Evolutionary conservation across 2,113 vertebrate species (phyloP), one percentile per base, ranked within the genome.

Genomic region (Podilymbus podiceps): DNA sequence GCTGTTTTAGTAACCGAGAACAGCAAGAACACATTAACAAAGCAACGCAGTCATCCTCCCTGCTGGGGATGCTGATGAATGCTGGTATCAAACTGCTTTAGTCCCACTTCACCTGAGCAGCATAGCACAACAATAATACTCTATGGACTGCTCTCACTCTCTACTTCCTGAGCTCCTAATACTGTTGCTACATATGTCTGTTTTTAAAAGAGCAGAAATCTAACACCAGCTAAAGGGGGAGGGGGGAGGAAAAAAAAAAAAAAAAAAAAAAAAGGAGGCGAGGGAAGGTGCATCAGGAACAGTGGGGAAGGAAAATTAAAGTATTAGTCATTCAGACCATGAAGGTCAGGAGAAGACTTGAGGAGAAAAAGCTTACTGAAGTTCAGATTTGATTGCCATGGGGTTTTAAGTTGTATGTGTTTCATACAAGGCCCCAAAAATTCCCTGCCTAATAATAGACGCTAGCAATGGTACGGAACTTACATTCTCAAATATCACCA

Each of bases 251-350:
- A n/a, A n/a, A 68, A 52, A 53, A 60, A 35, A 18, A 30, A 49
- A 53, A 28, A 5, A 8, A 46, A 8, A 8, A 6, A 44, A 13
- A 9, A 5, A 0, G 1, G 3, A 5, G 3, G 0, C 8, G 28
- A 5, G 17, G 30, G 4, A 1, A 19, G 3, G 10, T 35, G 7
- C 31, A 64, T 30, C 22, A 84, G 4, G 24, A 66, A 31, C 9
- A 71, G 4, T 1, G 1, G 7, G 31, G 25, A 69, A 72, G 20
- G 31, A 40, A 89, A 85, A 87, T 38, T 28, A 28, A 71, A 40
- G 2, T 67, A 62, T 66, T 86, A 58, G 3, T 84, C 33, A 33
- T 74, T 86, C n/a, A 88, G 9, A 81, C 1, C 28, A 24, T 4
- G 10, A 76, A 64, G 7, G 9, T 81, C 62, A 93, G 40, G 23